phyloP scores from a whole-genome alignment of 1,140 invertebrate genomes.

The Brachionus rubens region DNA sequence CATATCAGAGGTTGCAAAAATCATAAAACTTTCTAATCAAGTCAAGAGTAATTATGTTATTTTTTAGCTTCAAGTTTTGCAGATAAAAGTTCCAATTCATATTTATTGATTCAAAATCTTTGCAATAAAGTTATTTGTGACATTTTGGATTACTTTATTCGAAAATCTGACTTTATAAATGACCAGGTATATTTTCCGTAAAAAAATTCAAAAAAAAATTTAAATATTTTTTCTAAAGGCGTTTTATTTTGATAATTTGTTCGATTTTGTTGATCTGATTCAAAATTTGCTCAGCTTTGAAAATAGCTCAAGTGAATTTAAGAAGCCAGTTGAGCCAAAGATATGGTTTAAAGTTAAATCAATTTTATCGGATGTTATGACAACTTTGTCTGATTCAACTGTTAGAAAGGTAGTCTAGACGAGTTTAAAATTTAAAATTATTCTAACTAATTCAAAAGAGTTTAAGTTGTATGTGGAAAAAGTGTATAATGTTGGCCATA shows the following conservation, averaged over 20 bases:
- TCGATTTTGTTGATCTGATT: conserved; percentile 25
- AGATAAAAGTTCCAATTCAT: neutral
- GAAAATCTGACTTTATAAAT: conserved; percentile 14
- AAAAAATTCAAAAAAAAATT: neutral
- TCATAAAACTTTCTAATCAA: too few relatives aligned
- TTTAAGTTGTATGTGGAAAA: neutral
- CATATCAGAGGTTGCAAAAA: neutral
- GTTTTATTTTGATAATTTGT: conserved; percentile 22
- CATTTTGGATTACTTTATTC: conserved; percentile 6
- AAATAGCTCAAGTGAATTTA: neutral
- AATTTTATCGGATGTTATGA: neutral
- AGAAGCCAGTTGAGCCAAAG: neutral
- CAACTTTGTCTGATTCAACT: neutral
- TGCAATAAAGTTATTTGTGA: neutral
- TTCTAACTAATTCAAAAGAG: neutral
- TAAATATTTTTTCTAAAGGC: neutral
- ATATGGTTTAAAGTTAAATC: neutral
- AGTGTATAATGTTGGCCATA: neutral
- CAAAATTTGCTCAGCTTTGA: conserved; percentile 10
- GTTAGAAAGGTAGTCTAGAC: neutral
- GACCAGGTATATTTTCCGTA: neutral
- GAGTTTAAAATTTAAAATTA: neutral
- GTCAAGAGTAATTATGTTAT: too few relatives aligned
- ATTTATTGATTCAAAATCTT: neutral
- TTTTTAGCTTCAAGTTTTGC: neutral